These are phyloP conservation scores for Anastatus disparis DNA, from an alignment of 1,140 invertebrate species.

Conservation along the genomic window DNA sequence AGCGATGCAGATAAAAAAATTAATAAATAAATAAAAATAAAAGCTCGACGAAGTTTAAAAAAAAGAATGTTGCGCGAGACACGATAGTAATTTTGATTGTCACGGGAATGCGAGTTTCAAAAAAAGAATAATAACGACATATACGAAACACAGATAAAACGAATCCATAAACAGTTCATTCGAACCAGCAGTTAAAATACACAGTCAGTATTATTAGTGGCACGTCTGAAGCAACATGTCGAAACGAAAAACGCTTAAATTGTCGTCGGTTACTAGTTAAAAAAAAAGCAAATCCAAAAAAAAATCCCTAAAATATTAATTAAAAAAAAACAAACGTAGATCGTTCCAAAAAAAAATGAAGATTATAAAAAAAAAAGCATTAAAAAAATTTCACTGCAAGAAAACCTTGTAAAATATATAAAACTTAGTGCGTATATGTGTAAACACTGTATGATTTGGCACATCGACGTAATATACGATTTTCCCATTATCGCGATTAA, in stretches of 20 bases:
- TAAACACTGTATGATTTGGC: conserved; percentile 18
- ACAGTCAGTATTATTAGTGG: conserved; percentile 27
- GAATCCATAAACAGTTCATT: neutral
- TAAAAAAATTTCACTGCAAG: no score
- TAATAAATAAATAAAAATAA: no score
- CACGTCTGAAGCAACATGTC: conserved; percentile 18
- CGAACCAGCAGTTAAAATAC: neutral
- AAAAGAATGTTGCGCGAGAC: neutral
- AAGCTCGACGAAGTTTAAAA: neutral
- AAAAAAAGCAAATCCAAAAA: conserved; percentile 4
- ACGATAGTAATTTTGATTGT: conserved; percentile 15
- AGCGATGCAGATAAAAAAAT: no score
- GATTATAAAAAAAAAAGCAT: no score
- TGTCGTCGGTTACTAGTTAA: conserved; percentile 5
- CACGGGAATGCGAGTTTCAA: no score
- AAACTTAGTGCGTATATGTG: conserved; percentile 9
- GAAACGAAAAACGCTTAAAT: neutral
- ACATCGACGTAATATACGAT: neutral
- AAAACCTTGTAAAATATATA: conserved; percentile 24
- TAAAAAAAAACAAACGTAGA: conserved; percentile 29
- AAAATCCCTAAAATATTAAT: conserved; percentile 11
- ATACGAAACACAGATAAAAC: neutral
- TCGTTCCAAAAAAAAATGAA: conserved; percentile 31
- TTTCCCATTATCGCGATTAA: no score
- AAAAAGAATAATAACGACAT: neutral